phyloP scores from a whole-genome alignment of 1,140 invertebrate genomes.

The Aethina tumida region DNA sequence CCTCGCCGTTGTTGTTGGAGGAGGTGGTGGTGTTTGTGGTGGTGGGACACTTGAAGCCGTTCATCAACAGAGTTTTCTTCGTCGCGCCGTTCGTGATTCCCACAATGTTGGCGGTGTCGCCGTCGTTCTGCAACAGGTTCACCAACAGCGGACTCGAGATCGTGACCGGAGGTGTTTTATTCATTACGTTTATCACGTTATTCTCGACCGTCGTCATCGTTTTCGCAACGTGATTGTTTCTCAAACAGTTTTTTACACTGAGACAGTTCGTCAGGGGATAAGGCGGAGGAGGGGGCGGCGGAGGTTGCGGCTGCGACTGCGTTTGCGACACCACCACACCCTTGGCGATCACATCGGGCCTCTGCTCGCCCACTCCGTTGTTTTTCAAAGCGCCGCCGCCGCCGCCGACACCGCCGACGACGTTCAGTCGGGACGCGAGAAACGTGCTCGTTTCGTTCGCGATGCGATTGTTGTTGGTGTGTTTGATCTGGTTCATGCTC shows the following conservation, averaged over 20 bases:
- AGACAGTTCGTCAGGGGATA: no score
- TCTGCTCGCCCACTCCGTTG: no score
- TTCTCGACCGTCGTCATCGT: no score
- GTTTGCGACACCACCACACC: no score
- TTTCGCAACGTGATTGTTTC: no score
- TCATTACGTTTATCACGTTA: no score
- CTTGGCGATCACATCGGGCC: no score
- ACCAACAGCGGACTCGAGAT: conserved; percentile 83
- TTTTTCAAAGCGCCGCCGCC: no score
- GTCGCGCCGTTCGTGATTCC: no score
- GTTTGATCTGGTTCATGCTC: conserved; percentile 72
- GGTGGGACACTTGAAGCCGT: conserved; percentile 4
- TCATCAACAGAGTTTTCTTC: conserved; percentile 6
- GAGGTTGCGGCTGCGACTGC: conserved; percentile 4
- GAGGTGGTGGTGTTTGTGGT: conserved; percentile 1
- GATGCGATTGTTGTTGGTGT: no score
- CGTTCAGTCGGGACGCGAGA: conserved; percentile 7
- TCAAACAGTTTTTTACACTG: no score
- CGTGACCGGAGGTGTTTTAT: conserved; percentile 52
- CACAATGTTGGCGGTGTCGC: conserved; percentile 26
- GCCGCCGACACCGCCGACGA: conserved; percentile 13
- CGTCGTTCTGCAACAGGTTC: conserved; percentile 83
- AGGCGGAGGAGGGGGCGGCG: conserved; percentile 17
- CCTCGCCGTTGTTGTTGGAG: conserved; percentile 9
- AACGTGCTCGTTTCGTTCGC: no score